phyloP scores from a whole-genome alignment of 2,113 vertebrate genomes.

The Struthidea cinerea region DNA sequence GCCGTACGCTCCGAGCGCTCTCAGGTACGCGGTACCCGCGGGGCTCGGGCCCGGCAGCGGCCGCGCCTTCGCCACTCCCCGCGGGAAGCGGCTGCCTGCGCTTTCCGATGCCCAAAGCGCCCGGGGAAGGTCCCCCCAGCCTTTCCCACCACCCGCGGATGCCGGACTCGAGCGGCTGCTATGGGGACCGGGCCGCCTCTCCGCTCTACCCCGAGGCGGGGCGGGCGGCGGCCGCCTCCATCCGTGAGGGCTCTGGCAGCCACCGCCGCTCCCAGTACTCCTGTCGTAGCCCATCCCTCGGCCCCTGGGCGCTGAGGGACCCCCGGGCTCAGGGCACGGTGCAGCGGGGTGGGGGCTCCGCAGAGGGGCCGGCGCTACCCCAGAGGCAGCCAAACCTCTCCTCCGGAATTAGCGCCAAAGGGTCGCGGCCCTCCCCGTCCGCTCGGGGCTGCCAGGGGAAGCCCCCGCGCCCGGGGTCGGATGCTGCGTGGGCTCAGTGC shows the following conservation, averaged over 20 bases:
- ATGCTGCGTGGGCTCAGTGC: neutral
- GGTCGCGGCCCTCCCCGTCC: too few relatives aligned
- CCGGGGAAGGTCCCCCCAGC: too few relatives aligned
- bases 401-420: too few relatives aligned
- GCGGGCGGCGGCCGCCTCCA: neutral
- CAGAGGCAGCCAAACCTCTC: neutral
- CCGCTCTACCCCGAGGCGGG: neutral
- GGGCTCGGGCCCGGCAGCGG: neutral
- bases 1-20: neutral
- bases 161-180: neutral
- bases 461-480: fast-evolving
- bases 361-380: neutral
- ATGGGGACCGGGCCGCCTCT: neutral
- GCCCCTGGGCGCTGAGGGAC: neutral
- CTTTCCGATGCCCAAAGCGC: too few relatives aligned
- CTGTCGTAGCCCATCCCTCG: neutral
- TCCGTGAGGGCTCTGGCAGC: neutral
- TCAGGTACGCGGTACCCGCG: constrained; percentile 24
- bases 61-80: neutral
- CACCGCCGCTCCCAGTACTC: neutral
- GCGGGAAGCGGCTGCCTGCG: neutral
- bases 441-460: fast-evolving
- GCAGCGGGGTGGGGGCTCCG: neutral
- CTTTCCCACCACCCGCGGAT: neutral
- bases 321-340: neutral